Conservation (phyloP, 1,140 invertebrate species). For the Microplitis demolitor region DNA sequence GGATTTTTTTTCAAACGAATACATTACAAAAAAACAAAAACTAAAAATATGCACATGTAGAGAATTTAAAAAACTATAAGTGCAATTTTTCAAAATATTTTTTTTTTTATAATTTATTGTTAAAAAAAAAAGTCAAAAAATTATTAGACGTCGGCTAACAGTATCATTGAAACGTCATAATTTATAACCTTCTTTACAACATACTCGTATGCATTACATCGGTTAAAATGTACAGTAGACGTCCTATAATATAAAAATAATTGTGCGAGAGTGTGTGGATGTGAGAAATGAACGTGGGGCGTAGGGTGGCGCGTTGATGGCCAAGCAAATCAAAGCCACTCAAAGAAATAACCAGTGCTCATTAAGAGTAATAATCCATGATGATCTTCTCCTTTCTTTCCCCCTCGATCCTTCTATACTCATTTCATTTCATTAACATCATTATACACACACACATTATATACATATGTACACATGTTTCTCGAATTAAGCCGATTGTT, state of each 20-base stretch:
- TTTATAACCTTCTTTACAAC: background rate
- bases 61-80: too few relatives aligned
- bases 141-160: too few relatives aligned
- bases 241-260: background rate
- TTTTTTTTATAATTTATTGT: too few relatives aligned
- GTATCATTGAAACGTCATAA: too few relatives aligned
- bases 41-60: too few relatives aligned
- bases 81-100: too few relatives aligned
- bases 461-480: background rate
- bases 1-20: too few relatives aligned
- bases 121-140: too few relatives aligned
- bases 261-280: background rate
- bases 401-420: background rate
- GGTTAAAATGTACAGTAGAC: too few relatives aligned
- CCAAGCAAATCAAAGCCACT: conserved; percentile 55
- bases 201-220: background rate
- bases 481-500: conserved; percentile 42
- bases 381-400: conserved; percentile 27
- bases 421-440: background rate
- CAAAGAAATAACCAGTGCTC: conserved; percentile 58
- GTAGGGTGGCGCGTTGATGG: conserved; percentile 25
- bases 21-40: too few relatives aligned
- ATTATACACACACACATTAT: background rate
- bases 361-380: conserved; percentile 58
- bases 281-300: conserved; percentile 4